Percentiles rank a stretch among this genome's conserved stretches.
Conservation (phyloP, 2,888 invertebrate species). For the Chrysolina haemoptera region DNA sequence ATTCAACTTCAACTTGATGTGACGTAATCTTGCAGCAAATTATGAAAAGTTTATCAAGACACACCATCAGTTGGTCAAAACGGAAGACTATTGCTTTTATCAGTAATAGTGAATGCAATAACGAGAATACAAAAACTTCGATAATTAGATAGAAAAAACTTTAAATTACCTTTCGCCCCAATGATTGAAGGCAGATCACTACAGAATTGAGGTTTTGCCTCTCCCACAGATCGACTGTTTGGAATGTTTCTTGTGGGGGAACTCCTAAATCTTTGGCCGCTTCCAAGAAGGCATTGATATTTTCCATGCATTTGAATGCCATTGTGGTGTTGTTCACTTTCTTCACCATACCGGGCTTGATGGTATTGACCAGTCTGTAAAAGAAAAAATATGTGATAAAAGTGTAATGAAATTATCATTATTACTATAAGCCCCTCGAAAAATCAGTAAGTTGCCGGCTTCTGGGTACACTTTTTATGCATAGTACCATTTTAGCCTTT, state of each 20-base stretch:
- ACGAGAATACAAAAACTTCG: no score
- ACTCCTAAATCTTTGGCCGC: constrained; percentile 90
- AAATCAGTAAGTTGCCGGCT: no score
- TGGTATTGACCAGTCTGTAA: constrained; percentile 86
- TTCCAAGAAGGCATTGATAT: constrained; percentile 94
- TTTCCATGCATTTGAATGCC: constrained; percentile 99
- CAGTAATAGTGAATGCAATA: no score
- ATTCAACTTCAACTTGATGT: no score
- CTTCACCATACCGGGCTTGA: constrained; percentile 90
- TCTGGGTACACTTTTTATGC: no score
- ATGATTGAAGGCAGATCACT: constrained; percentile 93
- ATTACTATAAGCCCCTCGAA: no score
- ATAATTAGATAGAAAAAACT: no score
- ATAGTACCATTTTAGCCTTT: no score
- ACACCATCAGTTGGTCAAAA: no score
- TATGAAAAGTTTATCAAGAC: no score
- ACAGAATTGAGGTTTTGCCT: constrained; percentile 96
- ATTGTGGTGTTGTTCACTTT: constrained; percentile 89
- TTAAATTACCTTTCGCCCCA: constrained; percentile 88
- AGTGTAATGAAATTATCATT: constrained; percentile 8
- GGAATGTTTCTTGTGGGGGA: constrained; percentile 94
- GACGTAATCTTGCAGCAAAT: no score
- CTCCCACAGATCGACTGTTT: constrained; percentile 98
- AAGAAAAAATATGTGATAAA: constrained; percentile 34
- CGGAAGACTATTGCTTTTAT: no score